Evolutionary conservation across 2,797 vertebrate genomes (phyloP), one percentile per base, ranked within the genome.

Genomic region (Phalloptychus januarius): DNA sequence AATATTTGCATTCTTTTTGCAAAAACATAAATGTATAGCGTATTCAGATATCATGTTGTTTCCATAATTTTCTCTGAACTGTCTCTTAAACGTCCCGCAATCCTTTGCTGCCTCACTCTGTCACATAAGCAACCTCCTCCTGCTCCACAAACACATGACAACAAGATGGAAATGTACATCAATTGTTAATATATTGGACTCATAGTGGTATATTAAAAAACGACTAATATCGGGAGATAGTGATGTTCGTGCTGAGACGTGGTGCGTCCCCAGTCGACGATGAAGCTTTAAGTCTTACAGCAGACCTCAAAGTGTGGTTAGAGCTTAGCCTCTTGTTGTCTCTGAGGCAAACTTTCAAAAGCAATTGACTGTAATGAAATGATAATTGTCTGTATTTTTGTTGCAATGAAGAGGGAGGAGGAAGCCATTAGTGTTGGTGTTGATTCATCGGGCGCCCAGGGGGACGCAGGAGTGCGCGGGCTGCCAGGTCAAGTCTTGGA

Each of bases 401-500:
- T 89, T 84, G 75, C 38, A 79, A 7, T 77, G 71, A 67, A 73
- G 23, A 72, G 58, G 85, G 76, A 77, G 45, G 78, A 86, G 82
- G 78, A 79, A 74, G 82, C 67, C 20, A 83, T 77, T 84, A 63
- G 52, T 77, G 50, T 77, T 82, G 75, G 75, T 79, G 88, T 85
- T 87, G 83, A 85, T 88, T 87, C 85, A 85, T 83, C 15, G 18
- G 10, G 16, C 73, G 75, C 82, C 72, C 74, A 18, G 73, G 74
- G 84, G 73, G 50, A 63, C 44, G 38, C 46, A 28, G 1, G 72
- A 36, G 79, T 28, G 82, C 11, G 71, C 61, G 72, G 74, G 83
- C 79, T 76, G 78, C 54, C 70, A 48, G 88, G 88, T 92, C 87
- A 86, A 73, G 84, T 81, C 86, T 80, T 78, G 87, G 85, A 83